phyloP scores from a whole-genome alignment of 2,113 vertebrate genomes.

The Tychaedon coryphoeus region DNA sequence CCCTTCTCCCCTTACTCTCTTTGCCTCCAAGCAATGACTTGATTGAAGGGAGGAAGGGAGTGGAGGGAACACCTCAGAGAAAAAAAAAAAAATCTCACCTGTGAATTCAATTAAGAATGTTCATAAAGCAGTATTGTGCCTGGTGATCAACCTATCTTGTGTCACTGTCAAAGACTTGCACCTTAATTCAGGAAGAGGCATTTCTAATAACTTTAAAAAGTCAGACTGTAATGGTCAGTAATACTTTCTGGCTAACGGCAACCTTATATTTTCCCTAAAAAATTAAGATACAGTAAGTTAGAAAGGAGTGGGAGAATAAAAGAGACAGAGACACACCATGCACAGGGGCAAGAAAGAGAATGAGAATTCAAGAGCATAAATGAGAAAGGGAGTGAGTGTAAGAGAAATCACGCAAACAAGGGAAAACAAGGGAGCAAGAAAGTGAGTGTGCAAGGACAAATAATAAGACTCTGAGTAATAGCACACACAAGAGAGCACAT shows the following conservation, averaged over 20 bases:
- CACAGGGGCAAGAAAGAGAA: not conserved
- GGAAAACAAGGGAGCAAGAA: not conserved
- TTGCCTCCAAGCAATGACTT: slow-evolving; percentile 12
- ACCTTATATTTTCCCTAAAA: not conserved
- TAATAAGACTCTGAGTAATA: not conserved
- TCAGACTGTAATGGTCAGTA: rapidly evolving
- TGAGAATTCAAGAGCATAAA: not conserved
- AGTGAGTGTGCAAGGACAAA: not conserved
- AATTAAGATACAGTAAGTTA: not conserved
- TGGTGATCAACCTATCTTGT: not conserved
- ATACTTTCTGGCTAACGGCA: not conserved
- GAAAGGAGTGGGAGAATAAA: not conserved
- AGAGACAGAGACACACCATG: not conserved
- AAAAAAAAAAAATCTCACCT: not conserved
- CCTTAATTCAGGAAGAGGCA: not conserved
- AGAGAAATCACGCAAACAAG: not conserved
- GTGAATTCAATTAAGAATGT: slow-evolving; percentile 30
- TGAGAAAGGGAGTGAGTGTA: rapidly evolving
- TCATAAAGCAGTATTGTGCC: not conserved
- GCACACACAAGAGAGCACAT: not conserved
- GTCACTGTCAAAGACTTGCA: not conserved
- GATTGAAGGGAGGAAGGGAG: not conserved
- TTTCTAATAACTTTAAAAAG: not conserved
- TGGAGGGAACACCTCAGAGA: not conserved
- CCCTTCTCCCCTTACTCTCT: slow-evolving; percentile 1